Evolutionary conservation across 1,140 invertebrate genomes (phyloP).

Genomic region (Lepidostoma basale): DNA sequence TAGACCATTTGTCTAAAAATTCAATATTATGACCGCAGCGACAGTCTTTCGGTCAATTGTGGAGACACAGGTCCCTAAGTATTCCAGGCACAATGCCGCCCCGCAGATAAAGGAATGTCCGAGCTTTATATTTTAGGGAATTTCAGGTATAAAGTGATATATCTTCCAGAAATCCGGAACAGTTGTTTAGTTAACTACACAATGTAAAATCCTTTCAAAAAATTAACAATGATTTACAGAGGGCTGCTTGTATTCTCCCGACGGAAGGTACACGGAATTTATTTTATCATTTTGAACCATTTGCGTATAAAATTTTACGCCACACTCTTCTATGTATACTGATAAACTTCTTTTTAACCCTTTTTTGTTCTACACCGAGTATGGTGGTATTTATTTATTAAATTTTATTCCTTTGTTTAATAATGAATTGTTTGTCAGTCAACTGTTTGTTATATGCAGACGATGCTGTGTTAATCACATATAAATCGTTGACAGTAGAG

Average conservation of each 20-base stretch:
- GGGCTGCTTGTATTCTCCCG: not conserved
- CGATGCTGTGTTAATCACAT: no score
- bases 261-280: no score
- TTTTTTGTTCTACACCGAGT: no score
- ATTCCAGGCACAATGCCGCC: not conserved
- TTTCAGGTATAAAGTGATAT: constrained; percentile 10
- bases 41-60: not conserved
- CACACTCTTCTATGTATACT: no score
- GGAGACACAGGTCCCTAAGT: not conserved
- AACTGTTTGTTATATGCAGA: no score
- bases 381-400: no score
- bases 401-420: no score
- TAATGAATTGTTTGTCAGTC: no score
- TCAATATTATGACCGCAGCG: constrained; percentile 7
- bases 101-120: constrained; percentile 13
- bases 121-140: not conserved
- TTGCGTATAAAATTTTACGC: no score
- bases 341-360: no score
- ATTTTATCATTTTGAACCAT: no score
- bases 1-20: constrained; percentile 5
- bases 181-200: not conserved
- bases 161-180: not conserved
- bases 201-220: not conserved
- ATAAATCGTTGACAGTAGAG: no score
- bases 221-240: not conserved